Evolutionary conservation across 1,140 invertebrate species (phyloP).

Genomic region (Drosophila biarmipes): DNA sequence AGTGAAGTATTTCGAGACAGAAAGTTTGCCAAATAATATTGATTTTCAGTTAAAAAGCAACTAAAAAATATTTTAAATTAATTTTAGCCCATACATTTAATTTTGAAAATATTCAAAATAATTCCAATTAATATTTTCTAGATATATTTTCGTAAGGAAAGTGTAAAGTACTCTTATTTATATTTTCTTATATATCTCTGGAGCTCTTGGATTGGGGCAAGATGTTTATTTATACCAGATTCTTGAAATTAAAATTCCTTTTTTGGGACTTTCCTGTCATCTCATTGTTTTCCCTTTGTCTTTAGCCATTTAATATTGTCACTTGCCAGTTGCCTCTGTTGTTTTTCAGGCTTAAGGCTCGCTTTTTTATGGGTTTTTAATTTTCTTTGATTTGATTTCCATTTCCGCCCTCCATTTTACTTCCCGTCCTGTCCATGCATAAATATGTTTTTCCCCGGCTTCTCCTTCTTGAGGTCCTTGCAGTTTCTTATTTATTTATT

Average conservation of each 20-base stretch:
- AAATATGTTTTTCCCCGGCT: slow-evolving; percentile 34
- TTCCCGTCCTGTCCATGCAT: slow-evolving; percentile 1
- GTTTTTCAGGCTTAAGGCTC: slow-evolving; percentile 7
- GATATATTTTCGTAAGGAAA: too few relatives aligned
- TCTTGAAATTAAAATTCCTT: not conserved
- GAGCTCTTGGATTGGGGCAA: not conserved
- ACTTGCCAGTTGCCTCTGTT: not conserved
- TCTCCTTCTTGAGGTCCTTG: slow-evolving; percentile 3
- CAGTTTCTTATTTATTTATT: slow-evolving; percentile 41
- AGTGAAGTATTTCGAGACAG: too few relatives aligned
- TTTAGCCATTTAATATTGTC: slow-evolving; percentile 12
- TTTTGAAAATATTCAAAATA: too few relatives aligned
- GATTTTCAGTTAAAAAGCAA: too few relatives aligned
- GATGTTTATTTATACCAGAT: not conserved
- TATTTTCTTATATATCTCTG: too few relatives aligned
- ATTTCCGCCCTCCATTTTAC: slow-evolving; percentile 17
- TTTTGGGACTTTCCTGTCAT: not conserved
- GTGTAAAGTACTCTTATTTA: too few relatives aligned
- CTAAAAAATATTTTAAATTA: too few relatives aligned
- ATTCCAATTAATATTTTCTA: too few relatives aligned
- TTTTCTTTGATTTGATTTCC: slow-evolving; percentile 50
- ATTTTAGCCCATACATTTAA: too few relatives aligned
- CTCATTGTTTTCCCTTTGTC: not conserved
- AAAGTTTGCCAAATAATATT: too few relatives aligned
- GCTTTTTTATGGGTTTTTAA: slow-evolving; percentile 46